A percentile compares a stretch with the other conserved stretches of the same genome.
Conservation (phyloP, 2,113 vertebrate species). For the Phoxinus phoxinus region DNA sequence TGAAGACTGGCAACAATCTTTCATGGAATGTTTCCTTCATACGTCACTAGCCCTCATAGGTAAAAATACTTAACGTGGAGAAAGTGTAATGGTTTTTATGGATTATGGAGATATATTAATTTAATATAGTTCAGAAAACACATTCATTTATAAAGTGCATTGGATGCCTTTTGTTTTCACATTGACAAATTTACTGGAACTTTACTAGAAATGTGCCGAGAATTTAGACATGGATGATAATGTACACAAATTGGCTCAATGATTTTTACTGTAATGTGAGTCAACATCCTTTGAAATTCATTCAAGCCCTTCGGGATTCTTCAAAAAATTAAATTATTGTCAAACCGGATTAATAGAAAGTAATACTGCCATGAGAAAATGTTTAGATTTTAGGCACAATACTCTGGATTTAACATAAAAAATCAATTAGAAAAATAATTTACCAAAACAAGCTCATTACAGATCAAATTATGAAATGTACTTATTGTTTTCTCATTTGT, state of each 20-base stretch:
- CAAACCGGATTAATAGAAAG: too few species aligned
- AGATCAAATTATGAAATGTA: not conserved
- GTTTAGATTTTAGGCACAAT: not conserved
- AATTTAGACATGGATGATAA: not conserved
- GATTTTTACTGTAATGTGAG: not conserved
- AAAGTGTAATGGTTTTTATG: not conserved
- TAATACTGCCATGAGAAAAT: not conserved
- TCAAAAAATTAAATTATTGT: not conserved
- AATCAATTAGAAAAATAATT: not conserved
- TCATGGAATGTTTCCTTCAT: slow-evolving; percentile 26
- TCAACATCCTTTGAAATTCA: not conserved
- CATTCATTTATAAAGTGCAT: slow-evolving; percentile 35
- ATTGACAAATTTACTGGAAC: not conserved
- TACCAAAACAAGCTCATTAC: not conserved
- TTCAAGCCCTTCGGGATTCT: slow-evolving; percentile 4
- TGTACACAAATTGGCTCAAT: not conserved
- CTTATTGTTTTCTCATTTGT: not conserved
- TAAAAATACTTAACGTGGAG: slow-evolving; percentile 2
- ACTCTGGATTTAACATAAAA: not conserved
- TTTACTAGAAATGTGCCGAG: not conserved
- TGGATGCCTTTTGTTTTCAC: not conserved
- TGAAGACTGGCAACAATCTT: slow-evolving; percentile 19
- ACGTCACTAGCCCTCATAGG: slow-evolving; percentile 14
- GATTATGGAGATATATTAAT: not conserved
- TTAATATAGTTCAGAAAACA: not conserved